Evolutionary conservation across 2,888 invertebrate species (phyloP), one percentile per base, ranked within the genome.

Genomic region (Dromius quadrimaculatus): DNA sequence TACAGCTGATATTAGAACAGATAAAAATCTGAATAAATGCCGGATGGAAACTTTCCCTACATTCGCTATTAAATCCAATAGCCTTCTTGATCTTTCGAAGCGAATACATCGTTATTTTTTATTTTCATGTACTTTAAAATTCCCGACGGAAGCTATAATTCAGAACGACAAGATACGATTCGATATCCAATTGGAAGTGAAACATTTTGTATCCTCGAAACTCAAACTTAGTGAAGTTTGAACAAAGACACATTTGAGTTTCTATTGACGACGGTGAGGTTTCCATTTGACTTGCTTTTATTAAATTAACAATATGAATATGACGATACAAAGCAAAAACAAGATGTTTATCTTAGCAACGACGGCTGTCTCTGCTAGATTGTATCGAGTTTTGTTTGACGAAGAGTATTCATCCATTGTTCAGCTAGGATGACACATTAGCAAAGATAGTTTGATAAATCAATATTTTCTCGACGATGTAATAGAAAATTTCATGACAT

Each of bases 231-330:
- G n/a, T 19, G 20, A 47, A 54, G 23, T 54, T 54, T 20, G 23
- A 23, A 47, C 47, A 47, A 54, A 54, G 28, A 54, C 50, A 54
- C 6, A 13, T 11, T 20, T 47, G 20, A 11, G 23, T 47, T 8
- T 54, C 47, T 23, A 2, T 13, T 11, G 41, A 41, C 13, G 41
- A 54, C 15, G 36, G 36, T 59, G 20, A 59, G 11, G 36, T 20
- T 17, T 34, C 19, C 36, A 13, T 34, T 59, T 36, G 36, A 36
- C 9, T 36, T 59, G 59, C 36, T 59, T 59, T 59, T 59, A 20
- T 59, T 59, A 36, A 59, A 23, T 19, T 36, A 59, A 59, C 59
- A 59, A 15, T 59, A 59, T 59, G 59, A 59, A 59, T 59, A 59
- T 59, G 36, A 59, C 28, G 36, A 36, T 20, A 11, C 34, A 13